phyloP scores from a whole-genome alignment of 2,797 vertebrate species.

The Hydrocynus forskahlii region DNA sequence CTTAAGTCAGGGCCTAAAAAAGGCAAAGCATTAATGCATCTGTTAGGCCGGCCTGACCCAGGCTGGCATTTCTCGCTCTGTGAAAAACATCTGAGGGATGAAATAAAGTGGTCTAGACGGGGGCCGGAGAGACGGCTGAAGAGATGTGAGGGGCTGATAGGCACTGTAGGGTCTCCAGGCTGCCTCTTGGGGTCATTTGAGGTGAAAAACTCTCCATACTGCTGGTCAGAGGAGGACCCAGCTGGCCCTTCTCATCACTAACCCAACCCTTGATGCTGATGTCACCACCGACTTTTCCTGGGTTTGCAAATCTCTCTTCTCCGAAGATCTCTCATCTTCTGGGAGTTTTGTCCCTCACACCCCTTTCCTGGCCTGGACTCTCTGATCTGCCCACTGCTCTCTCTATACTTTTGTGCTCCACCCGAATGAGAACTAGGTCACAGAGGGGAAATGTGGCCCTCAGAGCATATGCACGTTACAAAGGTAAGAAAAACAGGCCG shows the following conservation, averaged over 20 bases:
- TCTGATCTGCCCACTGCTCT: slow-evolving; percentile 39
- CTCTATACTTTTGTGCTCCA: slow-evolving; percentile 34
- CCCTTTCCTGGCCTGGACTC: slow-evolving; percentile 42
- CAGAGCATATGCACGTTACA: slow-evolving; percentile 51
- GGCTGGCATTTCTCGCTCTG: slow-evolving; percentile 45
- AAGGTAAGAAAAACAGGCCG: slow-evolving; percentile 53
- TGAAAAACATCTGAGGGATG: slow-evolving; percentile 48
- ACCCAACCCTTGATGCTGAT: slow-evolving; percentile 30
- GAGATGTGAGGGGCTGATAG: slow-evolving; percentile 46
- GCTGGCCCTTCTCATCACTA: slow-evolving; percentile 19
- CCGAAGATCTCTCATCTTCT: slow-evolving; percentile 43
- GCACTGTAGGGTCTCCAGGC: slow-evolving; percentile 22
- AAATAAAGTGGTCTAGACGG: slow-evolving; percentile 55
- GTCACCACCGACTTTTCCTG: slow-evolving; percentile 39
- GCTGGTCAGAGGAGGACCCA: slow-evolving; percentile 16
- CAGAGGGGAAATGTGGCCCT: slow-evolving; percentile 45
- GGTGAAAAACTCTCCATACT: slow-evolving; percentile 38
- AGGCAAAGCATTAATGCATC: slow-evolving; percentile 18
- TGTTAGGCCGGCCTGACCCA: slow-evolving; percentile 47
- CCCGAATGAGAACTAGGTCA: slow-evolving; percentile 53
- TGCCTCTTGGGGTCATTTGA: slow-evolving; percentile 39
- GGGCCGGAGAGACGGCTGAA: slow-evolving; percentile 31
- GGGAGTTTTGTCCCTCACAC: slow-evolving; percentile 32
- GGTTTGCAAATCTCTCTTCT: slow-evolving; percentile 43
- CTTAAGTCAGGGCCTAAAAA: slow-evolving; percentile 16